Base-by-base conservation (phyloP, 2,888 invertebrate species). In the Margaritifera margaritifera region DNA sequence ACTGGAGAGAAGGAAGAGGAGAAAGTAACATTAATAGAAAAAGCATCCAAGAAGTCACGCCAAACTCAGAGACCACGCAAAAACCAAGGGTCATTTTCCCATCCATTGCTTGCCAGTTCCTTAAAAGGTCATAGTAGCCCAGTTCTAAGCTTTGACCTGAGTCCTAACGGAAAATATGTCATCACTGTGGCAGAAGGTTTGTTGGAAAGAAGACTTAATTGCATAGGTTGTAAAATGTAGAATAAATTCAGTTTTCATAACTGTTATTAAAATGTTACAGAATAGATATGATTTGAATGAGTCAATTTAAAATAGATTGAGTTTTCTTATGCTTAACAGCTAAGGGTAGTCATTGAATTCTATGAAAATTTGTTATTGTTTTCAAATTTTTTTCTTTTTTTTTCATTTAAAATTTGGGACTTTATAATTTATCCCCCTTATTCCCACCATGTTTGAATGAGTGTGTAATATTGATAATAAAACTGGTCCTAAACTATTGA, bases 151-250 rank as follows among this genome's bases (percentile, higher is more conserved):
- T 92, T 96, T 89, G 94, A 95, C 86, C 94, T 95, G 89, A 95
- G 95, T 80, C 92, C 94, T 72, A 96, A 95, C 90, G 95, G 95
- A 79, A 96, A 96, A 91, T 95, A 93, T 87, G 92, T 96, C 87
- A 94, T 94, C 73, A 94, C 95, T 72, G 94, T 94, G 86, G 94
- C 94, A 83, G 94, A 94, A 92, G 96, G 96, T 96, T 92, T 92
- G 92, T 66, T 24, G 66, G 53, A 8, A 19, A 42, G 53, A 19
- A 42, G 53, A 19, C 6, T 54, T 57, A 1, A 11, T 15, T 15
- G 42, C 42, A 42, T 42, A 42, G 20, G 18, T 59, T 59, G 24
- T 42, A 42, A 42, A 15, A 42, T 42, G 15, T 42, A 42, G 15
- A 42, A 42, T 42, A 42, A 42, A 42, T 42, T 42, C 42, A 42